Base-by-base conservation (phyloP, 2,113 vertebrate genomes). In the Zosterops japonicus region DNA sequence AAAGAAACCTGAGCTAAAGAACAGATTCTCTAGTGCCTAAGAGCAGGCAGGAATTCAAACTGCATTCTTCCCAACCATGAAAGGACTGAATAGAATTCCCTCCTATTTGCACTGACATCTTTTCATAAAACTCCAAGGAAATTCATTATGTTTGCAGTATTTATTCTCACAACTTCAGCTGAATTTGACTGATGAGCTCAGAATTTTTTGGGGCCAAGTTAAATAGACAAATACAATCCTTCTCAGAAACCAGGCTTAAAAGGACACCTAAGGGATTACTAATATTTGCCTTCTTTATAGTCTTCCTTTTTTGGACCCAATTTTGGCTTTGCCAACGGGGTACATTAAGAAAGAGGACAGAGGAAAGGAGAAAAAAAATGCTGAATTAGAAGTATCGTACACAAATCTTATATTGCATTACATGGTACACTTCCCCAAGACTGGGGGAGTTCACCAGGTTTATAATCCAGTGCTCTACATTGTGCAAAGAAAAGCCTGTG, bases 261-360 rank as follows among this genome's bases (percentile, higher is more conserved):
- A 75, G 29, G 42, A 50, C 52, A 46, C 23, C 23, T 70, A 35
- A 14, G 35, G 35, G 56, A 47, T 75, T 78, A 42, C 27, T 11
- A 27, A 50, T 44, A 52, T 72, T 94, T 95, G 98, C 97, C 96
- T 96, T 97, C 83, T 95, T 98, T 96, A 93, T 74, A 93, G 1
- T 96, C 87, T 91, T 97, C 93, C 55, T 94, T 95, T 82, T 94
- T 94, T 67, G 69, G 49, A 82, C 93, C 67, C 29, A 96, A 89
- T 80, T 98, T 97, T 6, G 85, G 90, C 60, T 97, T 98, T 85
- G 95, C 94, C 52, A 97, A 82, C 18, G 97, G 97, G 77, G 96
- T 98, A 82, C 47, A 96, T 74, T 76, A 95, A 81, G 36, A 82
- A 85, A 95, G 31, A 74, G 2, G 15, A 75, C 25, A 70, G 75